Evolutionary conservation across 2,797 vertebrate genomes (phyloP).

Genomic region (Coregonus ussuriensis): DNA sequence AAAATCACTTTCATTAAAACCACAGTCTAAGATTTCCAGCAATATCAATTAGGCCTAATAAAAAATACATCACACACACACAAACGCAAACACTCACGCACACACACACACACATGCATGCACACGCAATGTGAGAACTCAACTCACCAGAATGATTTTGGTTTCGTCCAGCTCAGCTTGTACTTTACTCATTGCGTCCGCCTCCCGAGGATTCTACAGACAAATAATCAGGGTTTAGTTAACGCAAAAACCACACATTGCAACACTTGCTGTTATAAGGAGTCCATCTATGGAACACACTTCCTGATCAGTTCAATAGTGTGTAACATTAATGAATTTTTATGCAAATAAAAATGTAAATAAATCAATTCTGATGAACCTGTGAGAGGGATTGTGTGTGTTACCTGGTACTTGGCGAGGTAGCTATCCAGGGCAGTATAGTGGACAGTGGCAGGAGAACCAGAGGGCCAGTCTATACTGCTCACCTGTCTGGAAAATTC

Average conservation of each 20-base stretch:
- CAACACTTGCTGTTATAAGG: no score
- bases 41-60: no score
- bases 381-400: no score
- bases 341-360: no score
- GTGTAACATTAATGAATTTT: neutral
- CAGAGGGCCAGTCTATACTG: constrained; percentile 77
- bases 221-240: neutral
- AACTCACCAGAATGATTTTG: constrained; percentile 86
- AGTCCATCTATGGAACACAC: no score
- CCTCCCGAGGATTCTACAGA: constrained; percentile 82
- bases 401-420: constrained; percentile 60
- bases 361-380: neutral
- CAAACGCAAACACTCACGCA: neutral
- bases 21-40: no score
- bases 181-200: constrained; percentile 55
- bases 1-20: no score
- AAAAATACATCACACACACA: neutral
- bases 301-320: no score
- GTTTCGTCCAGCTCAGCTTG: constrained; percentile 86
- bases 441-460: constrained; percentile 71
- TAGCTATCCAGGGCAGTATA: constrained; percentile 76
- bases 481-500: constrained; percentile 80
- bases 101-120: no score
- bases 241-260: no score
- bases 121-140: neutral